Conservation (phyloP, 2,113 vertebrate species). For the Labeo catla region DNA sequence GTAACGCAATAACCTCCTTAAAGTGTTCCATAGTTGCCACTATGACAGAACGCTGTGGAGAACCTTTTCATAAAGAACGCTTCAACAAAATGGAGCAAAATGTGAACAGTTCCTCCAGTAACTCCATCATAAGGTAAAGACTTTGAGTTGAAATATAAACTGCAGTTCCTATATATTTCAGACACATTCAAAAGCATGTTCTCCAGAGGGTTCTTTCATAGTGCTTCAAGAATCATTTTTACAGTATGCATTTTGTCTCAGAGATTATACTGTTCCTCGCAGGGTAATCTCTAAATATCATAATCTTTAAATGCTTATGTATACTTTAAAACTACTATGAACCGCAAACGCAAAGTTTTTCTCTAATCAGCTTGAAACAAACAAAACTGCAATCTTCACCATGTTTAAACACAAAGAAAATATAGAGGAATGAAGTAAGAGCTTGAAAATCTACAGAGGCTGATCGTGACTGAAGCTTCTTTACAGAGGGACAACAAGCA, state of each 20-base stretch:
- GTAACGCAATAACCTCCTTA: neutral
- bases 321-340: neutral
- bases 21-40: neutral
- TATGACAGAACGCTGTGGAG: neutral
- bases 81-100: neutral
- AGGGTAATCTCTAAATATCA: neutral
- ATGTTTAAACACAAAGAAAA: neutral
- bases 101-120: neutral
- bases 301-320: neutral
- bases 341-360: neutral
- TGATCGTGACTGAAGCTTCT: neutral
- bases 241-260: neutral
- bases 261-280: neutral
- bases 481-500: conserved; percentile 22
- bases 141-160: neutral
- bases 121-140: neutral
- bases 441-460: conserved; percentile 21
- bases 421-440: neutral
- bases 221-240: neutral
- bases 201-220: neutral
- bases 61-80: neutral
- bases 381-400: neutral
- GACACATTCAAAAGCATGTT: neutral
- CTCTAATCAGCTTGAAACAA: neutral
- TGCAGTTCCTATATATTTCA: neutral